Base-by-base conservation (phyloP, 2,888 invertebrate genomes). In the Amphimallon solstitiale region DNA sequence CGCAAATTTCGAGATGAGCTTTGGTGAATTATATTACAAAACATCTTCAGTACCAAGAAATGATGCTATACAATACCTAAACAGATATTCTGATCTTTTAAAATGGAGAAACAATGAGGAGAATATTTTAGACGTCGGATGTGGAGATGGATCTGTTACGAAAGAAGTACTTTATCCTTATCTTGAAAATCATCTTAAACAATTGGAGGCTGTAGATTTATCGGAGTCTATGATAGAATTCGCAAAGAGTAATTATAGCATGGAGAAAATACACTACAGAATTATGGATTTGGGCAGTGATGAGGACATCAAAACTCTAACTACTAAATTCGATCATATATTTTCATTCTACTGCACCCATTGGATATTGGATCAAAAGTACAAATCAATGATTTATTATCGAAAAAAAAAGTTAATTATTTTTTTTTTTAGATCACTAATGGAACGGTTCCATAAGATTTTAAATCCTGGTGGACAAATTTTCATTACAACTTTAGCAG, bases 261-360 rank as follows among this genome's bases (percentile, higher is more conserved):
- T 43, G 7, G 29, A 43, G 1, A 59, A 43, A 29, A 29, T 59
- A 9, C 21, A n/a, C 29, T 59, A 40, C 12, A 40, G 15, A 14
- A 21, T 23, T 23, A 19, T 59, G 21, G 56, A 59, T 14, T 9
- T 43, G 14, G 43, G n/a, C 14, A 43, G 15, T 9, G 43, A 43
- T 10, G 43, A 43, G 4, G 43, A 59, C 5, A 23, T 59, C 2
- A 12, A 14, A 29, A 10, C 1, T 34, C 3, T 43, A 5, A 6
- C 4, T 2, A 59, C 29, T 9, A 59, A 59, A 43, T 59, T 59
- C 43, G 56, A 59, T 23, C 56, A 59, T 43, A 59, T 59, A 7
- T 59, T 59, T 43, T 59, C 56, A 9, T 59, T 59, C 15, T 59
- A 59, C 14, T 59, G 56, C n/a, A 43, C 43, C 2, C 56, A 59